These are phyloP conservation scores for Drosophila neocordata DNA, from an alignment of 1,140 invertebrate species.

Conservation along the genomic window DNA sequence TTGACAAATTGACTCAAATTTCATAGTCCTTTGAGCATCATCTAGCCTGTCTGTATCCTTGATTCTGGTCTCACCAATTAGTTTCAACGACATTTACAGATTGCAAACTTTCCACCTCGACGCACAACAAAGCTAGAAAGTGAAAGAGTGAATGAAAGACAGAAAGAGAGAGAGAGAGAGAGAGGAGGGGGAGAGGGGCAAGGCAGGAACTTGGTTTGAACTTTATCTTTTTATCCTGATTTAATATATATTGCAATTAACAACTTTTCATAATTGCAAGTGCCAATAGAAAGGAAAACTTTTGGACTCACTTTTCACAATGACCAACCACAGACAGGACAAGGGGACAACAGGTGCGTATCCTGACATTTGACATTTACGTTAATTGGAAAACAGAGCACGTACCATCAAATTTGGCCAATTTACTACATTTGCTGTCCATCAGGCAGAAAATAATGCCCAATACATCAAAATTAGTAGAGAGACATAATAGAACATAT, in stretches of 20 bases:
- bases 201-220: neutral
- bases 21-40: constrained; percentile 25
- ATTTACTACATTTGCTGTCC: neutral
- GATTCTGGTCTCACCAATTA: constrained; percentile 56
- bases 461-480: no score
- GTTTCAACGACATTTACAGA: constrained; percentile 62
- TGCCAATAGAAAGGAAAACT: constrained; percentile 33
- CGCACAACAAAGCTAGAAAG: constrained; percentile 29
- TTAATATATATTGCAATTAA: constrained; percentile 73
- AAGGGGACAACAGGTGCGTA: neutral
- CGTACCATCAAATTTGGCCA: neutral
- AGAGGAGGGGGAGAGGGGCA: neutral
- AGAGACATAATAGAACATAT: no score
- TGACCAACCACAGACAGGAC: constrained; percentile 1
- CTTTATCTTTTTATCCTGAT: constrained; percentile 61
- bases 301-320: neutral
- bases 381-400: neutral
- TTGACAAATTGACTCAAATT: constrained; percentile 38
- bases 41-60: constrained; percentile 2
- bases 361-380: constrained; percentile 6
- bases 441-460: neutral
- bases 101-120: constrained; percentile 61
- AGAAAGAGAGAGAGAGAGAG: neutral
- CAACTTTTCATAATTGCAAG: constrained; percentile 73
- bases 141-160: constrained; percentile 5